A percentile compares a stretch with the other conserved stretches of the same genome.
Conservation (phyloP, 2,888 invertebrate species). For the Apamea monoglypha region DNA sequence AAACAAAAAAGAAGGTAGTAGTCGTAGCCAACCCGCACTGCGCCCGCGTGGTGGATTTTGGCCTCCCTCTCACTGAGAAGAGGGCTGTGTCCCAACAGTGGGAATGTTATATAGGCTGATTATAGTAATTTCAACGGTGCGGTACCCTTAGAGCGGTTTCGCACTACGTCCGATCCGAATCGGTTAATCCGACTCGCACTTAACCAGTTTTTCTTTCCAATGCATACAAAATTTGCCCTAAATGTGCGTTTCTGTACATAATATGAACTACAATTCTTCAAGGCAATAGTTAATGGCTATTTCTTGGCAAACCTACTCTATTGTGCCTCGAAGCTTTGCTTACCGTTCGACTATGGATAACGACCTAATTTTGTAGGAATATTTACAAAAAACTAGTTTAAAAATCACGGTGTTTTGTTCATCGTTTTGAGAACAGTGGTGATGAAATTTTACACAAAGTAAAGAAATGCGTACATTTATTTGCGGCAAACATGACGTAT, state of each 20-base stretch:
- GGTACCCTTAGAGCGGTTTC: too few species aligned
- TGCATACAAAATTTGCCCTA: neutral
- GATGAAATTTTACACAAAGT: too few species aligned
- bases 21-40: too few species aligned
- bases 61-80: too few species aligned
- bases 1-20: too few species aligned
- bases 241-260: conserved; percentile 15
- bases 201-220: neutral
- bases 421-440: neutral
- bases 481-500: too few species aligned
- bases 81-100: too few species aligned
- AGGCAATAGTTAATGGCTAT: conserved; percentile 42
- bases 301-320: conserved; percentile 39
- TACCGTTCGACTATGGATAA: neutral
- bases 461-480: too few species aligned
- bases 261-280: conserved; percentile 15
- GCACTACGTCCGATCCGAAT: too few species aligned
- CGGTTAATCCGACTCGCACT: neutral
- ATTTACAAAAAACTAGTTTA: neutral
- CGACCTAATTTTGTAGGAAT: conserved; percentile 29
- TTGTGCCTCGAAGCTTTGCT: conserved; percentile 27
- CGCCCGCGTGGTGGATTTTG: too few species aligned
- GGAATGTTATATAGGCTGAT: too few species aligned
- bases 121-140: too few species aligned
- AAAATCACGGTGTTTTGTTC: neutral